Base-by-base conservation (phyloP, 2,888 invertebrate genomes). In the Spodoptera exigua region DNA sequence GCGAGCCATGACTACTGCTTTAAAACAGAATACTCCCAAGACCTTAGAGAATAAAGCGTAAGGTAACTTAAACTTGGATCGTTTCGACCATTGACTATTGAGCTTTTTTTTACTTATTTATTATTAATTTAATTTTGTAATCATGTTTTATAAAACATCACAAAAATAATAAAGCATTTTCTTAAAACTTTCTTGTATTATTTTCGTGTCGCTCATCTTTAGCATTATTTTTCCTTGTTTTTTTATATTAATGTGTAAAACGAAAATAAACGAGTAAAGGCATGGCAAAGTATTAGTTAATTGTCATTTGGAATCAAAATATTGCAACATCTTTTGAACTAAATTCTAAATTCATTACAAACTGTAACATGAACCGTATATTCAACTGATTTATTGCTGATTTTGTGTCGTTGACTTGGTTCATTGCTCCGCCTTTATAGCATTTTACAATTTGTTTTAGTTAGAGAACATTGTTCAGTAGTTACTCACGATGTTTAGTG, bases 161-260 rank as follows among this genome's bases (percentile, higher is more conserved):
- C 77, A 76, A 76, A 68, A 68, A 49, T 36, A 74, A 75, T 61
- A 75, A 77, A 70, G 73, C 62, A 77, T 69, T 70, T 61, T 61
- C 66, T 66, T 60, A 61, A n/a, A 60, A 71, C 2, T 21, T 37
- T 41, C 10, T 55, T 17, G 37, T 55, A 34, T 65, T 3, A 64
- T 40, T 60, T 40, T 9, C 17, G 13, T 18, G 13, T 9, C n/a
- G 14, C 10, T 36, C 10, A 21, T 12, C n/a, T 53, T 43, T 36
- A 27, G 21, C 7, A 11, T 27, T n/a, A 27, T 1, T 1, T 27
- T 1, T 9, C 5, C 1, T 27, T 27, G 1, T 7, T 27, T 27
- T 27, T 27, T 27, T 27, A 27, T 27, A 1, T 27, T 7, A 27
- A 27, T 27, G 27, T 27, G 7, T 27, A 35, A 27, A 27, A 9